A percentile compares a stretch with the other conserved stretches of the same genome.
Conservation (phyloP, 2,797 vertebrate genomes). For the Oreochromis grahami region DNA sequence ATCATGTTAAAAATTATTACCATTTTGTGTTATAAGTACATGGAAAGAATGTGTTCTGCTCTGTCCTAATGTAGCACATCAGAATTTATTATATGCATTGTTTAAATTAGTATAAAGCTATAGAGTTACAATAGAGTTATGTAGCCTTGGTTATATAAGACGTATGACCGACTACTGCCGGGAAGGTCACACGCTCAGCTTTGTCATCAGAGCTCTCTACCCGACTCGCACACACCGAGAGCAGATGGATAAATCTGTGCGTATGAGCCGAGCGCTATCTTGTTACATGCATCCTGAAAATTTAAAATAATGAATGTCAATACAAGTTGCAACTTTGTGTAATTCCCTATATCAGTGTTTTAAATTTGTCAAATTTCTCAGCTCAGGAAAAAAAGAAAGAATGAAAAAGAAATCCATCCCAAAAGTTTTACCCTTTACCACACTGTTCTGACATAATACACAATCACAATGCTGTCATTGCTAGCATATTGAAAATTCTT, state of each 20-base stretch:
- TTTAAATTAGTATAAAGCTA: neutral
- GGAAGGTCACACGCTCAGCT: slow-evolving; percentile 41
- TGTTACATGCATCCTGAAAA: neutral
- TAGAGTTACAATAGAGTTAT: slow-evolving; percentile 19
- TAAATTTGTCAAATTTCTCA: neutral
- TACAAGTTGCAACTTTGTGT: neutral
- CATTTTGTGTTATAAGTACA: neutral
- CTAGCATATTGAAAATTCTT: neutral
- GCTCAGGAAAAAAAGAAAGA: neutral
- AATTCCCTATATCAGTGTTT: neutral
- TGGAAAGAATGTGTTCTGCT: neutral
- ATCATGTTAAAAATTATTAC: neutral
- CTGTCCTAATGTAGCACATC: neutral
- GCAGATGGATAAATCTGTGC: neutral
- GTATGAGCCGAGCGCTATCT: neutral
- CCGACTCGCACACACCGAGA: neutral
- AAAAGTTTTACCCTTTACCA: neutral
- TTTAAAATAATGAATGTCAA: neutral
- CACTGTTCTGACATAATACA: neutral
- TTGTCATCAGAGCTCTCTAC: neutral
- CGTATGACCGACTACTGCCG: slow-evolving; percentile 19
- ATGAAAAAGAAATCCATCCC: neutral
- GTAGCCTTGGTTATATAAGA: slow-evolving; percentile 42
- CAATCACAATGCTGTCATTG: neutral
- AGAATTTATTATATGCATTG: neutral